Evolutionary conservation across 2,797 vertebrate species (phyloP), one percentile per base, ranked within the genome.

Genomic region (Numenius phaeopus): DNA sequence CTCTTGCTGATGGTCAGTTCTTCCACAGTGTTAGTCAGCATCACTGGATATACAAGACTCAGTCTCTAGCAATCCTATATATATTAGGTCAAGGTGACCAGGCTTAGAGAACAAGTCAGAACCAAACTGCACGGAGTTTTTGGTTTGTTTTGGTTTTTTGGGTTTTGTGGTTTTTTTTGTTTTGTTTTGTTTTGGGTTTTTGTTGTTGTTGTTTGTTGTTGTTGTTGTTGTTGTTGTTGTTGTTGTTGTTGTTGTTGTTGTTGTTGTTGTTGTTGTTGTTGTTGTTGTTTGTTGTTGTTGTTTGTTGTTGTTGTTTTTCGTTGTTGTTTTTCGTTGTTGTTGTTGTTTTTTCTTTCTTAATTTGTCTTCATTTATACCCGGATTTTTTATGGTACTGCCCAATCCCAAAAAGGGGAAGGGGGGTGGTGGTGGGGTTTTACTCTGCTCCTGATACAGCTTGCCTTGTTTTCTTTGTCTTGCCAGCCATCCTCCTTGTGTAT

Each of bases 381-480:
- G 11, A 40, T 6, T 10, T 76, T 55, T 76, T 59, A 52, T 44
- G 30, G 29, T 75, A 7, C 22, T 69, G 8, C 8, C 46, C 10
- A 40, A 2, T 17, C 8, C 49, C 44, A 2, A 26, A 39, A 47
- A 79, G 29, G 7, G 24, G 29, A 37, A 44, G 13, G 7, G 4
- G 4, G 23, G 8, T 32, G 32, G 5, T 16, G 14, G 4, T 27
- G 12, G 1, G 50, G 30, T 37, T 14, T 39, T 84, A n/a, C 52
- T 61, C 40, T 14, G 23, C 52, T 84, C 44, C 39, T 30, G 13
- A 27, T 16, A 14, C 12, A 0, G 0, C n/a, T n/a, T 29, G 17
- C 16, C n/a, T n/a, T 23, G 14, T 39, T 67, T 85, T 47, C 22
- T 64, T 52, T 82, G 8, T 37, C 65, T 82, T 69, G 12, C n/a